Conservation (phyloP, 2,888 invertebrate genomes). For the Loripinus fragilis region DNA sequence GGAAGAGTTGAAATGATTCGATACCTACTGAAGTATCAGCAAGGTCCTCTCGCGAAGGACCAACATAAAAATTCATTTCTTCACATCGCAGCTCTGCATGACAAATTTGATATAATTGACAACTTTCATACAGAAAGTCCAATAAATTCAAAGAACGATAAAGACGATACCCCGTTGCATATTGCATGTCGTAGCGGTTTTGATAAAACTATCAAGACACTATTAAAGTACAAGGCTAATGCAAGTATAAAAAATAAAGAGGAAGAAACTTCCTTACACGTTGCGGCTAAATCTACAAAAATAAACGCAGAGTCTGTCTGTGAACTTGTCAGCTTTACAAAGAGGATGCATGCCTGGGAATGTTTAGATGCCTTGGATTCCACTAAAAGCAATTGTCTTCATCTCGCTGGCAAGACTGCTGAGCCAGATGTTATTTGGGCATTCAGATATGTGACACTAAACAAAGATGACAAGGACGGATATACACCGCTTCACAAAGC, state of each 20-base stretch:
- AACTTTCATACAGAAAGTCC: conserved; percentile 56
- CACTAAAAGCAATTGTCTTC: conserved; percentile 77
- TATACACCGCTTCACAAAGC: conserved; percentile 71
- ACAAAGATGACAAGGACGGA: conserved; percentile 66
- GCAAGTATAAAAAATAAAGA: conserved; percentile 71
- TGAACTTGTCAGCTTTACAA: conserved; percentile 72
- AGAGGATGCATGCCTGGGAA: conserved; percentile 79
- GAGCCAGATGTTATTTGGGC: conserved; percentile 72
- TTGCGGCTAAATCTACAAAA: conserved; percentile 63
- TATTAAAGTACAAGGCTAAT: conserved; percentile 72
- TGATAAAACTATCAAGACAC: conserved; percentile 60
- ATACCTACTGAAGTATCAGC: conserved; percentile 66
- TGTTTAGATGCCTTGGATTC: conserved; percentile 74
- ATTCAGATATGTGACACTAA: conserved; percentile 68
- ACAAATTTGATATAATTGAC: conserved; percentile 67
- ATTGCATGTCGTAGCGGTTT: conserved; percentile 76
- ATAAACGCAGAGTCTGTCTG: conserved; percentile 63
- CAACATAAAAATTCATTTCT: conserved; percentile 74
- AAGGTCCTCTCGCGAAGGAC: conserved; percentile 67
- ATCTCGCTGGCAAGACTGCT: conserved; percentile 74
- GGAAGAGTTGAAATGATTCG: conserved; percentile 71
- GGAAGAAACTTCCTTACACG: conserved; percentile 77
- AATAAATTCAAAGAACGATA: conserved; percentile 67
- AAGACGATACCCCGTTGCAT: conserved; percentile 80
- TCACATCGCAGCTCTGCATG: conserved; percentile 76